phyloP scores from a whole-genome alignment of 1,140 invertebrate genomes.

The Teleopsis dalmanni region DNA sequence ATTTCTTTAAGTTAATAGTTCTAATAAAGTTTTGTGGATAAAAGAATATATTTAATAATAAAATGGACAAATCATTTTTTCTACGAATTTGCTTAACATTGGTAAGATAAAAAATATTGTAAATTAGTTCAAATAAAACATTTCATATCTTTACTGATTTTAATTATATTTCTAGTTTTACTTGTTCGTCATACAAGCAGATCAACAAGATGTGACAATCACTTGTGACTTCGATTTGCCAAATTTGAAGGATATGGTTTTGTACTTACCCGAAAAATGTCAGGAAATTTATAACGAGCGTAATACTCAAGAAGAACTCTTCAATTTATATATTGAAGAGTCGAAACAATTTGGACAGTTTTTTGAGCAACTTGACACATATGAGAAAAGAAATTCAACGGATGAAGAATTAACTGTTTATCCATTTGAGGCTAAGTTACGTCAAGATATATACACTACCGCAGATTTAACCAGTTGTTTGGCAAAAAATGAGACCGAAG shows the following conservation, averaged over 20 bases:
- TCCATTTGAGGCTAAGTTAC: constrained; percentile 3
- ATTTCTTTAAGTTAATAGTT: no score
- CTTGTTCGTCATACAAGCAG: not conserved
- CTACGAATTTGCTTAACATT: not conserved
- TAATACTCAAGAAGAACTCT: not conserved
- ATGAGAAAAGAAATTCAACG: not conserved
- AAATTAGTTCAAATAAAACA: not conserved
- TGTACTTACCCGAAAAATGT: constrained; percentile 1
- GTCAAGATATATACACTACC: not conserved
- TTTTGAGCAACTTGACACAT: constrained; percentile 1
- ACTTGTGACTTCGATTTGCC: constrained; percentile 8
- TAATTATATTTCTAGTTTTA: not conserved
- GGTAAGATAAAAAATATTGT: not conserved
- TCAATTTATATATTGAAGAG: constrained; percentile 1
- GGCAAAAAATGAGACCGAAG: not conserved
- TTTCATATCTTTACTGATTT: not conserved
- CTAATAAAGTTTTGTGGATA: no score
- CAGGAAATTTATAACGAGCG: constrained; percentile 4
- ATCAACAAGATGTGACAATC: not conserved
- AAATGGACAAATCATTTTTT: no score
- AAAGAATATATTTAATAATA: no score
- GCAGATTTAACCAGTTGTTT: not conserved
- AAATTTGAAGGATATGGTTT: not conserved
- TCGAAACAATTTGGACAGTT: constrained; percentile 3
- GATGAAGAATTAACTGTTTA: not conserved